Evolutionary conservation across 2,888 invertebrate genomes (phyloP), one percentile per base, ranked within the genome.

Genomic region (Eupithecia inturbata): DNA sequence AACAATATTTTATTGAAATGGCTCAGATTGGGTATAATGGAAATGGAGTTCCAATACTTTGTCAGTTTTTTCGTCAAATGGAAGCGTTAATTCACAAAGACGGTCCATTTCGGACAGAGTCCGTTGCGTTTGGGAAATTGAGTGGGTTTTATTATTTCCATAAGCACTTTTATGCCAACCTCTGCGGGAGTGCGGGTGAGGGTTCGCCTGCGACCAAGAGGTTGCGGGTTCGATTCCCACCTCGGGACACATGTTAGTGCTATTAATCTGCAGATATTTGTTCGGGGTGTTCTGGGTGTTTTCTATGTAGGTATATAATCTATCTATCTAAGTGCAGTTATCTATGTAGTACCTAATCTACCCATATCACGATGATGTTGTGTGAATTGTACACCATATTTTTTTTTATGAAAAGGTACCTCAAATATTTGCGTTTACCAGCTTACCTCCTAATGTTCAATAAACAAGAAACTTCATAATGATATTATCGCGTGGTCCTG

Each of bases 1-100:
- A 76, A 73, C 72, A 75, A 70, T 70, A 75, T 76, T 76, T 76
- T 73, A 76, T 73, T 73, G 64, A 76, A 75, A 75, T 64, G 63
- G 68, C 41, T 53, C 70, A 67, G 70, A 72, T 75, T 75, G 72
- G 69, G 66, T 41, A 64, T 63, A 67, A 75, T 72, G 70, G 63
- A 68, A 70, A 72, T 70, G 63, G 72, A 75, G 49, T 67, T 70
- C 67, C 69, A 60, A 75, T 72, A 70, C 28, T 67, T 67, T 19
- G 67, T 60, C 67, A 62, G 62, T 70, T 74, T 71, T 72, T 74
- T 71, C 62, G 67, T 72, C 69, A 72, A 75, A 75, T 63, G 67
- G 70, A 72, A 75, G 72, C 63, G 26, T 68, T 71, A 68, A 74
- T 71, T 74, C 60, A 64, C 69, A 75, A 67, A 67, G 69, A 57